phyloP scores from a whole-genome alignment of 1,140 invertebrate species.

The Drosophila eugracilis region DNA sequence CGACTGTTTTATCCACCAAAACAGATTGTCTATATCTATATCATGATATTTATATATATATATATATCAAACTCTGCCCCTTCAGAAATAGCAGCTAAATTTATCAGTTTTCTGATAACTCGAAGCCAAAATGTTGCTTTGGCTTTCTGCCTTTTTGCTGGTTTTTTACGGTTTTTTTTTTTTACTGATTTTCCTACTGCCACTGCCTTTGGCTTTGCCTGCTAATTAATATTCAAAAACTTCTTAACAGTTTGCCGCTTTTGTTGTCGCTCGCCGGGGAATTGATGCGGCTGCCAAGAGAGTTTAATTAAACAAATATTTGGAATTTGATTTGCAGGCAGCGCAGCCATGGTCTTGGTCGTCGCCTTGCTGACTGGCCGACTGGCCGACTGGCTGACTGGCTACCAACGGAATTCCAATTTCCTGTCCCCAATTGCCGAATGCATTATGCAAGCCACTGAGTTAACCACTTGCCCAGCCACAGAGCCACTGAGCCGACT shows the following conservation, averaged over 20 bases:
- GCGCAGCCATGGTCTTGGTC: neutral
- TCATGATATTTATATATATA: too few relatives aligned
- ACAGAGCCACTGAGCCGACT: constrained; percentile 3
- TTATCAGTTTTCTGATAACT: constrained; percentile 47
- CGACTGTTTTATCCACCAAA: constrained; percentile 1
- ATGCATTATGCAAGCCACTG: constrained; percentile 37
- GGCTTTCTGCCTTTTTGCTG: constrained; percentile 1
- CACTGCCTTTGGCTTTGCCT: constrained; percentile 10
- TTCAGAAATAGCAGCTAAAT: neutral
- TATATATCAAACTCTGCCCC: neutral
- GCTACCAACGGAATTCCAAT: constrained; percentile 35
- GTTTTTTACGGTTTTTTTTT: too few relatives aligned
- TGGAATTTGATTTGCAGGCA: constrained; percentile 36
- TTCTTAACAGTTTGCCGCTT: constrained; percentile 56
- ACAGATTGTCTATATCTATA: too few relatives aligned
- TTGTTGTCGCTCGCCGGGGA: constrained; percentile 6
- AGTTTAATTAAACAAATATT: constrained; percentile 60
- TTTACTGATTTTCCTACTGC: too few relatives aligned
- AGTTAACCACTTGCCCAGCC: too few relatives aligned
- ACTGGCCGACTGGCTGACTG: neutral
- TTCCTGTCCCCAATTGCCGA: constrained; percentile 36
- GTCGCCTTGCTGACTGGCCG: neutral
- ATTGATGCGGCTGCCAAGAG: constrained; percentile 30
- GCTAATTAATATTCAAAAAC: constrained; percentile 59
- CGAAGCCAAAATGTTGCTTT: constrained; percentile 1